Evolutionary conservation across 2,113 vertebrate genomes (phyloP), one percentile per base, ranked within the genome.

Genomic region (Lichenostomus cassidix): DNA sequence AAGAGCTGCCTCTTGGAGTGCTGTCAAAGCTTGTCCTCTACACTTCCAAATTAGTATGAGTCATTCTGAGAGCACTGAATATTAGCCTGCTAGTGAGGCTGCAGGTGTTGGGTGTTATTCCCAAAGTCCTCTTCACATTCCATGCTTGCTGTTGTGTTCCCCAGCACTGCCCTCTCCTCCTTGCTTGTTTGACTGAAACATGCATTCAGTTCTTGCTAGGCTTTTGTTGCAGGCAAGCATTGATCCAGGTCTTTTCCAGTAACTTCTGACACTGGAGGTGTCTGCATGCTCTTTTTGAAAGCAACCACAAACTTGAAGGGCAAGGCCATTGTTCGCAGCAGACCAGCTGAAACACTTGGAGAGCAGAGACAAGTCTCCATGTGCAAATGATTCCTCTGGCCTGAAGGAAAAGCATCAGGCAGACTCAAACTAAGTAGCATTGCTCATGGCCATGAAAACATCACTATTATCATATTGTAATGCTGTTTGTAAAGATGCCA

Each of bases 21-120:
- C 74, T 92, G 85, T 87, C 92, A 92, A 87, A 96, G 15, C 64
- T 71, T 86, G 91, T 70, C 60, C 59, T 90, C 67, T 76, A 33
- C 68, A 35, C 63, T 82, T 84, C 50, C 59, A 87, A 91, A 95
- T 76, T 70, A 78, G 25, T 12, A 41, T 58, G 63, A 88, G 82
- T 91, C 23, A 83, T 69, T 90, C 58, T 90, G 58, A 83, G 70
- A 81, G n/a, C 59, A 31, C 41, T 59, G 58, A 82, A 28, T 80
- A 86, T 70, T 65, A 80, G 49, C 31, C 62, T 71, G 58, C 49
- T 56, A 33, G 76, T 39, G 76, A 77, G 59, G 41, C 53, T 96
- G 82, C 84, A 96, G 82, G 68, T 90, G 87, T 63, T 20, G 11
- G 39, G 18, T 81, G 56, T 84, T 83, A 95, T 90, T 93, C 86